Base-by-base conservation (phyloP, 64 coral and sea anemone species). In the Stichodactyla mertensii region DNA sequence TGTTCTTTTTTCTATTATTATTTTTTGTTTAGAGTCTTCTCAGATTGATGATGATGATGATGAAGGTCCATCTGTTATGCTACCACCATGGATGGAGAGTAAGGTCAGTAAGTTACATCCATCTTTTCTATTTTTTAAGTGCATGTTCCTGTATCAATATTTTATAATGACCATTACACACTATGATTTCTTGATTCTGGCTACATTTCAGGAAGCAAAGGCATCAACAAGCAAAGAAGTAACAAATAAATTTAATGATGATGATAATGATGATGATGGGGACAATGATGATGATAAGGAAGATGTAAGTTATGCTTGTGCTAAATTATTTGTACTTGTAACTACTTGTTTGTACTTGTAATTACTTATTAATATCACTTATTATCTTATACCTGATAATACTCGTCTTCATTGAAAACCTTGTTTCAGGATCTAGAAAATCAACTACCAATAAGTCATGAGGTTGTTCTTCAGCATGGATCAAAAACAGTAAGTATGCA, bases 401-500 rank as follows among this genome's bases (percentile, higher is more conserved):
- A 45, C 1, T n/a, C n/a, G n/a, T n/a, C n/a, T 45, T 45, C 36
- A 45, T 36, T 61, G 24, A 16, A 59, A 36, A 55, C 54, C n/a
- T 77, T 87, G 8, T 69, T 57, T 64, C 56, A 98, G 96, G 79
- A 84, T 57, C 18, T 92, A 18, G 92, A 98, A 58, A 90, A 84
- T 12, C 18, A 52, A 16, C 86, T 98, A 83, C 96, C 96, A 62
- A 86, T 91, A 56, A 98, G 90, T 52, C 96, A 98, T 98, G 96
- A 98, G 86, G 88, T 98, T 55, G 86, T 89, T 13, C 51, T 98
- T 45, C 86, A 89, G 79, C 92, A 98, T 94, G 96, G 96, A 13
- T 77, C 82, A 58, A 98, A 94, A 88, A 98, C 96, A 64, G 96
- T 98, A 85, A 88, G 96, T 93, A 13, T 9, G 11, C 7, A 74